Base-by-base conservation (phyloP, 37 sponge, comb jelly and placozoan genomes). In the Lycopodina hypogea region DNA sequence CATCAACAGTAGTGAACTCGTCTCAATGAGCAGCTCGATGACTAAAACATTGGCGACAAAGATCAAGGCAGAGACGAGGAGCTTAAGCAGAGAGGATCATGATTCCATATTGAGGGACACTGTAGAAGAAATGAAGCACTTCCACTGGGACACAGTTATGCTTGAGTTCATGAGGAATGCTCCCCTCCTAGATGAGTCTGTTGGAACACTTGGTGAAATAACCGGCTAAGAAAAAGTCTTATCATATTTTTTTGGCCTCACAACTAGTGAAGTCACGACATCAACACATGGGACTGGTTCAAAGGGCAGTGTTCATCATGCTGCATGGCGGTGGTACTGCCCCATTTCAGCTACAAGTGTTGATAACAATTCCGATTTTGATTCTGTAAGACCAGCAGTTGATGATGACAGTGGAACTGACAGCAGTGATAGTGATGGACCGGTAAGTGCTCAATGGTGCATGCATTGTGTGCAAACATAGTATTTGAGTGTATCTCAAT, bases 221-320 rank as follows among this genome's bases (percentile, higher is more conserved):
- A 8, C 37, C 59, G 9, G 32, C 58, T 33, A 29, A 72, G 19
- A 21, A 48, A 14, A 63, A 74, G 68, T 41, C 76, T 26, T 36
- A 75, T 37, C 28, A 75, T 0, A 80, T 61, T 40, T 23, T 80
- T 6, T 33, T 86, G 26, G 81, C 75, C 14, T 74, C 59, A 23
- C 69, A 69, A 71, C 18, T 86, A 29, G 62, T 86, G 59, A 86
- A 74, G 50, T 40, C 41, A 11, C 2, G 68, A 1, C 38, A 63
- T 42, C 62, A 6, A 6, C 1, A 32, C 4, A 69, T 80, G 72
- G 74, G 81, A 24, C 59, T 75, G 35, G 68, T 86, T 1, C 87
- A 86, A 63, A 21, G 70, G 39, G 75, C 72, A 48, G 56, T 86
- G 14, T 86, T 81, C 18, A 64, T 79, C 6, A 38, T 86, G 56